Conservation (phyloP, 2,888 invertebrate species). For the Drosophila nigritarsus region DNA sequence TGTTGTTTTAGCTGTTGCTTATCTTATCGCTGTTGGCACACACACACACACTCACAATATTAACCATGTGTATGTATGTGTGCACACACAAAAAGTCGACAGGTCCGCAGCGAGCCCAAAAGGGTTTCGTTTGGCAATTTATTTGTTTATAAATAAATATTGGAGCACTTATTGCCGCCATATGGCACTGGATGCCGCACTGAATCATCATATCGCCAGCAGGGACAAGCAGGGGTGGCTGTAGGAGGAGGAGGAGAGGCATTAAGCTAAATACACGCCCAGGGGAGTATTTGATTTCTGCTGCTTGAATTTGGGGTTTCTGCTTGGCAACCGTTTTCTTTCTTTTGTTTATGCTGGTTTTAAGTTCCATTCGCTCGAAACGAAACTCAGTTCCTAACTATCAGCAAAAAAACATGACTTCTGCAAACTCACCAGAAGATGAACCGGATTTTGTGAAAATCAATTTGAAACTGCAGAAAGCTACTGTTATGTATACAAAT, state of each 20-base stretch:
- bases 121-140: slow-evolving; percentile 8
- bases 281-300: slow-evolving; percentile 24
- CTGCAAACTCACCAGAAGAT: background rate
- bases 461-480: background rate
- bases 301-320: slow-evolving; percentile 7
- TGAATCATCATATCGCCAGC: slow-evolving; percentile 6
- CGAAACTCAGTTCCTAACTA: slow-evolving; percentile 11
- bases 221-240: too few species aligned
- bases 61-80: background rate
- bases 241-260: background rate
- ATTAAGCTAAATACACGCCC: slow-evolving; percentile 3
- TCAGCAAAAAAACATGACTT: slow-evolving; percentile 12
- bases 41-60: slow-evolving; percentile 15
- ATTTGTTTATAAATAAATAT: slow-evolving; percentile 47
- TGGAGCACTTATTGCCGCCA: slow-evolving; percentile 2
- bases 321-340: background rate
- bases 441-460: background rate
- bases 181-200: slow-evolving; percentile 1
- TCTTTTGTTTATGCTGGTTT: slow-evolving; percentile 10
- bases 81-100: background rate
- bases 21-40: slow-evolving; percentile 47
- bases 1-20: slow-evolving; percentile 16
- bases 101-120: slow-evolving; percentile 6
- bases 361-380: slow-evolving; percentile 36
- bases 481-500: background rate